phyloP scores from a whole-genome alignment of 1,140 invertebrate genomes.

The Berghia stephanieae region DNA sequence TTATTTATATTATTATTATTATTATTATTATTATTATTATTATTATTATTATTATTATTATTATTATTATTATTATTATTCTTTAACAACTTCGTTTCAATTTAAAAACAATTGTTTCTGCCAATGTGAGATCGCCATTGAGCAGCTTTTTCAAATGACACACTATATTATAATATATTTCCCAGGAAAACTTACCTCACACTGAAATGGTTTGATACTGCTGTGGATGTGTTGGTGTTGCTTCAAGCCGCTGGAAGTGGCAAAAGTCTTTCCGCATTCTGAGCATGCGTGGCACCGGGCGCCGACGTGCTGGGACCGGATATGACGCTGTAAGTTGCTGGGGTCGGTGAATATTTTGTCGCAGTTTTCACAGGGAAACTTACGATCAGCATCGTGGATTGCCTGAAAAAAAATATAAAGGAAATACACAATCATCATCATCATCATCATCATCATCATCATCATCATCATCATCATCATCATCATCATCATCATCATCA shows the following conservation, averaged over 20 bases:
- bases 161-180: too few species aligned
- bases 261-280: slow-evolving; percentile 98
- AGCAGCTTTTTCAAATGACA: too few species aligned
- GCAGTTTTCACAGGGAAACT: slow-evolving; percentile 94
- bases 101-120: too few species aligned
- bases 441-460: slow-evolving; percentile 24
- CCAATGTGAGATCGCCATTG: too few species aligned
- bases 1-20: not conserved
- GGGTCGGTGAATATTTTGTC: slow-evolving; percentile 94
- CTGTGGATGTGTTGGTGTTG: slow-evolving; percentile 99
- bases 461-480: slow-evolving; percentile 20
- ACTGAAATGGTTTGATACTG: slow-evolving; percentile 95
- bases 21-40: too few species aligned
- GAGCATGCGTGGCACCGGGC: slow-evolving; percentile 93
- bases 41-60: too few species aligned
- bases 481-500: slow-evolving; percentile 21
- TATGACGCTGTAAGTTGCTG: slow-evolving; percentile 94
- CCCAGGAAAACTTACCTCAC: slow-evolving; percentile 62
- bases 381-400: slow-evolving; percentile 61
- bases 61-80: too few species aligned
- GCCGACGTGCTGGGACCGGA: slow-evolving; percentile 90
- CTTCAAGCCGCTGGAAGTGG: slow-evolving; percentile 95
- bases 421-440: slow-evolving; percentile 14
- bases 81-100: too few species aligned
- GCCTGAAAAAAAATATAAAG: slow-evolving; percentile 52